Conservation (phyloP, 2,888 invertebrate species). For the Griposia aprilina region DNA sequence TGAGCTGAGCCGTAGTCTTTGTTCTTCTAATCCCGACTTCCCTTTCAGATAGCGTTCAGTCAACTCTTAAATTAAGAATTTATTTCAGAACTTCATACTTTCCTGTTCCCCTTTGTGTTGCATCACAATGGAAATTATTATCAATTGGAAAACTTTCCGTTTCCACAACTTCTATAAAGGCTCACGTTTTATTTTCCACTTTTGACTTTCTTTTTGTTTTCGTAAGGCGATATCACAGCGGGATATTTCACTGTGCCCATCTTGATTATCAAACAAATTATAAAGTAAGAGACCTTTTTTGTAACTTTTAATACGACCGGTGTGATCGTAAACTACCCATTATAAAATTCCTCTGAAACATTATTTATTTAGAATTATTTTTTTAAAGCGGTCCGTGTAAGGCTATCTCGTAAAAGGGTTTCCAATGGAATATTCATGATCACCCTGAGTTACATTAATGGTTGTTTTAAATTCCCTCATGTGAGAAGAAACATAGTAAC, state of each 20-base stretch:
- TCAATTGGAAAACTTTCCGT: slow-evolving; percentile 88
- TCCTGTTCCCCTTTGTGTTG: slow-evolving; percentile 87
- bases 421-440: slow-evolving; percentile 84
- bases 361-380: slow-evolving; percentile 78
- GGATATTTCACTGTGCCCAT: slow-evolving; percentile 71
- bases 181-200: slow-evolving; percentile 85
- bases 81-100: slow-evolving; percentile 89
- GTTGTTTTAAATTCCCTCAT: slow-evolving; percentile 83
- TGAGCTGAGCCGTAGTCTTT: slow-evolving; percentile 81
- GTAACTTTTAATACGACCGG: slow-evolving; percentile 52
- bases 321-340: slow-evolving; percentile 64
- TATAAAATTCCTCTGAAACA: slow-evolving; percentile 65
- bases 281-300: slow-evolving; percentile 53
- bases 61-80: slow-evolving; percentile 89
- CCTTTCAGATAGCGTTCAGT: slow-evolving; percentile 88
- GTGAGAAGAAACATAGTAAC: slow-evolving; percentile 78
- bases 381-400: slow-evolving; percentile 74
- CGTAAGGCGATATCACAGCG: slow-evolving; percentile 72
- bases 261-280: slow-evolving; percentile 70
- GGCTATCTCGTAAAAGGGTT: slow-evolving; percentile 83
- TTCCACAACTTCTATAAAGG: slow-evolving; percentile 83
- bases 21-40: slow-evolving; percentile 87
- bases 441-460: slow-evolving; percentile 83
- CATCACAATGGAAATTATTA: slow-evolving; percentile 89
- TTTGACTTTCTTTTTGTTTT: slow-evolving; percentile 81